Evolutionary conservation across 2,113 vertebrate species (phyloP).

Genomic region (Apaloderma vittatum): DNA sequence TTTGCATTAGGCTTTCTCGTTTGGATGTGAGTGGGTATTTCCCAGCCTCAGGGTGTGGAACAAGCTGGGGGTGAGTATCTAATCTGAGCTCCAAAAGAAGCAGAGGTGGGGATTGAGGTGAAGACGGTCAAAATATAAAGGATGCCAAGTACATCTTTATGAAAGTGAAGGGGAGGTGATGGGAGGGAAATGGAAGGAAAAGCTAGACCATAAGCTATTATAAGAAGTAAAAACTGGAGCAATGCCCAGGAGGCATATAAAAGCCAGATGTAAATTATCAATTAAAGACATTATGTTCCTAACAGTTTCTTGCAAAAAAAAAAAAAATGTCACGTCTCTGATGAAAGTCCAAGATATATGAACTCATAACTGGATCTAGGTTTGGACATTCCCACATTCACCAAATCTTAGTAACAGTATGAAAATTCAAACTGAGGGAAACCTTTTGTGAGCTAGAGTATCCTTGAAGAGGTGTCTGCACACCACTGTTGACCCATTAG

Average conservation of each 20-base stretch:
- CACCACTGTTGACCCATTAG: not conserved
- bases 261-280: not conserved
- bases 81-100: not conserved
- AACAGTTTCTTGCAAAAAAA: not conserved
- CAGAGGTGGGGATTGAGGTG: not conserved
- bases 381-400: not conserved
- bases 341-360: not conserved
- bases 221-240: not conserved
- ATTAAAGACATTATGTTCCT: not conserved
- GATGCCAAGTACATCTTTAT: not conserved
- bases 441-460: not conserved
- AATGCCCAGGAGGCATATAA: not conserved
- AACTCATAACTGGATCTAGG: not conserved
- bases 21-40: not conserved
- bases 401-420: not conserved
- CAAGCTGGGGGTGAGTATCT: not conserved
- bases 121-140: not conserved
- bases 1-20: not conserved
- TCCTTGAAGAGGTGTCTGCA: not conserved
- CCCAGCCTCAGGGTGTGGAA: not conserved
- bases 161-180: not conserved
- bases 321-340: fast-evolving
- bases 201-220: not conserved
- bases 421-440: not conserved
- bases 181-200: not conserved